Conservation (phyloP, 1,140 invertebrate species). For the Hetaerina americana region DNA sequence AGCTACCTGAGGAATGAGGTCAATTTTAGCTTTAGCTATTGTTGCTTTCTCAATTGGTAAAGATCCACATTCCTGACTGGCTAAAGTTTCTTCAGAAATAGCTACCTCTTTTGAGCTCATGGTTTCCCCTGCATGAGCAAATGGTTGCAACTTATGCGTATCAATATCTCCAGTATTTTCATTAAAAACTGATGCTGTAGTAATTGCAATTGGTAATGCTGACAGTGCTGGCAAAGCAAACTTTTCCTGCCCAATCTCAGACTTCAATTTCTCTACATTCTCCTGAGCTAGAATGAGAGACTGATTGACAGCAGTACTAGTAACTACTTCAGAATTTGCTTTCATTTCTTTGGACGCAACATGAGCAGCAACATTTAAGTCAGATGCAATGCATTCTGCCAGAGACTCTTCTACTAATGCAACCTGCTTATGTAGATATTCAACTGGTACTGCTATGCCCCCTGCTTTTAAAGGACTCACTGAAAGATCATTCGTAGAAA, state of each 20-base stretch:
- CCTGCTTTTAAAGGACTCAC: not conserved
- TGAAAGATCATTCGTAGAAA: not conserved
- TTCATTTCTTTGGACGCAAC: slow-evolving; percentile 13
- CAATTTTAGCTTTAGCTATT: not conserved
- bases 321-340: slow-evolving; percentile 17
- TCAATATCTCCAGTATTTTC: slow-evolving; percentile 14
- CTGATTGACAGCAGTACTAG: slow-evolving; percentile 12
- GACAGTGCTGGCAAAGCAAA: not conserved
- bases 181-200: not conserved
- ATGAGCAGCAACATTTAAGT: slow-evolving; percentile 12
- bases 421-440: slow-evolving; percentile 15
- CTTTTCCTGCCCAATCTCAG: slow-evolving; percentile 9
- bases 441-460: not conserved
- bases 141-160: not conserved
- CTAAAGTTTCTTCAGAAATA: slow-evolving; percentile 11
- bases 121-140: slow-evolving; percentile 8
- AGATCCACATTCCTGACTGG: slow-evolving; percentile 7
- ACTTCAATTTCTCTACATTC: slow-evolving; percentile 8
- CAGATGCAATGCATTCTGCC: not conserved
- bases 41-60: slow-evolving; percentile 21
- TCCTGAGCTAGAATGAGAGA: slow-evolving; percentile 14
- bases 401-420: slow-evolving; percentile 3
- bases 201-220: not conserved
- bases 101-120: slow-evolving; percentile 21
- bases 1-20: not conserved